Percentiles rank a stretch among this genome's conserved stretches.
These are phyloP conservation scores for Rugalucina vietnamica DNA, from an alignment of 2,888 invertebrate genomes.

Conservation along the genomic window DNA sequence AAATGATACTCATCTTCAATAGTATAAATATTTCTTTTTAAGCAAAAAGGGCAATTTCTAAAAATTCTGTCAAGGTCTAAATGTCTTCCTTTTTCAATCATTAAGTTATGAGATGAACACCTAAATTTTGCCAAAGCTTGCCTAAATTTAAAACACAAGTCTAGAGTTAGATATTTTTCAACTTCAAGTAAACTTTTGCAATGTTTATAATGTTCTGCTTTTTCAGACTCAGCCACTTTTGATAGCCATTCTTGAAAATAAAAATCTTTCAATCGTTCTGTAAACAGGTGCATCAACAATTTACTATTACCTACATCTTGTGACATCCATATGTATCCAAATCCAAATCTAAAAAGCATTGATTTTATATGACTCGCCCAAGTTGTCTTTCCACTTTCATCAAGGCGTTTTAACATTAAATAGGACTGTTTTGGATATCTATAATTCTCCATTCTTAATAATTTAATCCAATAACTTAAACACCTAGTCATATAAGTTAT, in stretches of 20 bases:
- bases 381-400: slow-evolving; percentile 12
- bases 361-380: slow-evolving; percentile 21
- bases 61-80: background rate
- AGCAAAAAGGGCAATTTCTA: background rate
- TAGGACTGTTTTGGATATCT: slow-evolving; percentile 27
- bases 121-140: background rate
- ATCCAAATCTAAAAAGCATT: slow-evolving; percentile 21
- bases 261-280: background rate
- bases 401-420: slow-evolving; percentile 11
- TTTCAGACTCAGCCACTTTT: background rate
- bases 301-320: slow-evolving; percentile 23
- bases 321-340: slow-evolving; percentile 23
- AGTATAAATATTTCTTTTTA: background rate
- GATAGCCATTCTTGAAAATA: background rate
- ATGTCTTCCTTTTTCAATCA: background rate
- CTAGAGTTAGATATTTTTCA: background rate
- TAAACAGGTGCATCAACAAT: background rate
- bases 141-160: background rate
- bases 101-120: background rate
- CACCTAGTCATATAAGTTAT: slow-evolving; percentile 5
- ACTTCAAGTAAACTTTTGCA: background rate
- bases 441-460: background rate
- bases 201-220: background rate
- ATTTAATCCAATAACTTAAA: slow-evolving; percentile 31
- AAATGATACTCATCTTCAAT: background rate